These are phyloP conservation scores for Drosophila ogumai DNA, from an alignment of 1,140 invertebrate genomes.

Conservation along the genomic window DNA sequence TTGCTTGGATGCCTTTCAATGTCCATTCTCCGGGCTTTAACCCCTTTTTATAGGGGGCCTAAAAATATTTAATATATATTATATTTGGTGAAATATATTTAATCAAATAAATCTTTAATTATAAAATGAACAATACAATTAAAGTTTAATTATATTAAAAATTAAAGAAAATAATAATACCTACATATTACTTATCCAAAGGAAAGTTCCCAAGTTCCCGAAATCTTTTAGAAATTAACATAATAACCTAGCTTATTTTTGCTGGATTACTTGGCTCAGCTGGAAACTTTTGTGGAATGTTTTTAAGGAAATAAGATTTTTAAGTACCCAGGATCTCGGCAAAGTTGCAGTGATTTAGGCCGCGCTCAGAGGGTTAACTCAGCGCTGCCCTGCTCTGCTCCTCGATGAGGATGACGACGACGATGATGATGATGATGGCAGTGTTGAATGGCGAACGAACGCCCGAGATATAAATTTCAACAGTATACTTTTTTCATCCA, in stretches of 20 bases:
- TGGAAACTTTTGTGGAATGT: constrained; percentile 5
- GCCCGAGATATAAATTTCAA: constrained; percentile 63
- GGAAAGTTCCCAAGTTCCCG: not conserved
- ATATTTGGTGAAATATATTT: not conserved
- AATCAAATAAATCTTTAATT: too few species aligned
- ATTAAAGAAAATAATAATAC: not conserved
- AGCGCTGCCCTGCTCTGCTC: not conserved
- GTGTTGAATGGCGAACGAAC: constrained; percentile 47
- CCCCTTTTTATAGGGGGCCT: not conserved
- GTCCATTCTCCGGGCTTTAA: constrained; percentile 23
- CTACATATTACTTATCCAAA: not conserved
- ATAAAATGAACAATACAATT: too few species aligned
- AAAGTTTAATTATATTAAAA: too few species aligned
- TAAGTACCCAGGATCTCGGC: not conserved
- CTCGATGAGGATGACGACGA: constrained; percentile 13
- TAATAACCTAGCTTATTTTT: not conserved
- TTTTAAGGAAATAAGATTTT: constrained; percentile 7
- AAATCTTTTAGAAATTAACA: constrained; percentile 1
- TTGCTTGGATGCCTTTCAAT: constrained; percentile 66
- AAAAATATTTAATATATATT: not conserved
- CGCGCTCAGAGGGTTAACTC: constrained; percentile 14
- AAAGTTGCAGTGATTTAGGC: constrained; percentile 15
- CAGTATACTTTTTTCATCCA: constrained; percentile 40
- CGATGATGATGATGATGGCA: constrained; percentile 13
- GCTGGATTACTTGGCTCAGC: not conserved